Percentiles rank a stretch among this genome's conserved stretches.
phyloP scores from a whole-genome alignment of 1,140 invertebrate genomes.

The Argopecten irradians region DNA sequence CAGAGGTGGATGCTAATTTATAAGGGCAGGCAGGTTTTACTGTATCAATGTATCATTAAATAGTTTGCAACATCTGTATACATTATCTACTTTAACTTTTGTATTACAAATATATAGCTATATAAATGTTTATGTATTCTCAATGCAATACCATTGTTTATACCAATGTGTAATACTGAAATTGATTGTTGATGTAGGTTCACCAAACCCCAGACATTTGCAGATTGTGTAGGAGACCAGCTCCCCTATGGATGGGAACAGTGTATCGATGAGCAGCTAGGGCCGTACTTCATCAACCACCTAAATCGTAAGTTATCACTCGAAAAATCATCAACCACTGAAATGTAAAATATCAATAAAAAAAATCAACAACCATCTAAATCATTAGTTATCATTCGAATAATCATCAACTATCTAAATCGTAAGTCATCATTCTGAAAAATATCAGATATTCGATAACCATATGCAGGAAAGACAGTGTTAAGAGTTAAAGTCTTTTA shows the following conservation, averaged over 20 bases:
- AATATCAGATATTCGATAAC: too few species aligned
- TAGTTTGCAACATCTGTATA: too few species aligned
- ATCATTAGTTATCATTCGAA: not conserved
- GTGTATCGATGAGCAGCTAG: conserved; percentile 93
- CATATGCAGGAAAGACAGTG: too few species aligned
- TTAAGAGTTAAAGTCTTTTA: too few species aligned
- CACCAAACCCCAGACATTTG: conserved; percentile 97
- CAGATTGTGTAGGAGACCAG: conserved; percentile 98
- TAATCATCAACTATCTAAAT: conserved; percentile 93
- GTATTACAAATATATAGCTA: too few species aligned
- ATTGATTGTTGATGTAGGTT: conserved; percentile 82
- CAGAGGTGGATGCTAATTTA: too few species aligned
- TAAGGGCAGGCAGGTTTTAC: not conserved
- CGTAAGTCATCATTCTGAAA: conserved; percentile 87
- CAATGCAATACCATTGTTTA: not conserved
- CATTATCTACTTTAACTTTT: too few species aligned
- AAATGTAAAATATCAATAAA: too few species aligned
- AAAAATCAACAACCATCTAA: not conserved
- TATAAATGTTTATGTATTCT: not conserved
- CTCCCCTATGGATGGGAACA: conserved; percentile 98
- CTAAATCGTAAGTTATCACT: conserved; percentile 89
- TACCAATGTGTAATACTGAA: not conserved
- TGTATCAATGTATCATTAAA: not conserved
- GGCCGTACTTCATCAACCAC: conserved; percentile 97
- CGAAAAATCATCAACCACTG: not conserved